Conservation (phyloP, 2,888 invertebrate genomes). For the Mimumesa dahlbomi region DNA sequence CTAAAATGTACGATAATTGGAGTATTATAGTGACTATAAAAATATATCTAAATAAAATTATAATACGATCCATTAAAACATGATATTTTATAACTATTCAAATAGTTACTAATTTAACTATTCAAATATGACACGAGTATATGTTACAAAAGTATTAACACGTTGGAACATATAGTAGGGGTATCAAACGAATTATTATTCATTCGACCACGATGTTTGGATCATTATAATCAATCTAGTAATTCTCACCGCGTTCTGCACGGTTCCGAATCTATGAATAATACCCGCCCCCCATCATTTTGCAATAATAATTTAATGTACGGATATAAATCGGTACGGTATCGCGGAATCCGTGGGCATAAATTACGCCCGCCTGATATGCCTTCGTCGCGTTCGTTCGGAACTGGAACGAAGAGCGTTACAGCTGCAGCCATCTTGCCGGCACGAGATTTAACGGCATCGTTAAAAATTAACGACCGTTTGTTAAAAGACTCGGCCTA, state of each 20-base stretch:
- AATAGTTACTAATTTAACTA: no score
- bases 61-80: no score
- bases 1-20: no score
- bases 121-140: no score
- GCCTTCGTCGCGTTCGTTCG: slow-evolving; percentile 23
- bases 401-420: slow-evolving; percentile 58
- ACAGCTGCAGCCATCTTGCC: slow-evolving; percentile 77
- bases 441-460: slow-evolving; percentile 71
- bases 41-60: no score
- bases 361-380: slow-evolving; percentile 25
- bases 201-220: background rate
- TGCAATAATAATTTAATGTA: slow-evolving; percentile 3
- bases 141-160: no score
- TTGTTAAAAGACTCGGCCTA: slow-evolving; percentile 71
- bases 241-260: no score
- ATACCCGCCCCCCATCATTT: slow-evolving; percentile 24
- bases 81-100: no score
- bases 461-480: slow-evolving; percentile 76
- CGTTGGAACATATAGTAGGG: no score
- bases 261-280: no score
- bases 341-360: slow-evolving; percentile 20
- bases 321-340: slow-evolving; percentile 5
- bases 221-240: no score
- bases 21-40: no score
- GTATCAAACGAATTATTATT: slow-evolving; percentile 3